phyloP scores from a whole-genome alignment of 2,888 invertebrate species.

The Desoria tigrina region DNA sequence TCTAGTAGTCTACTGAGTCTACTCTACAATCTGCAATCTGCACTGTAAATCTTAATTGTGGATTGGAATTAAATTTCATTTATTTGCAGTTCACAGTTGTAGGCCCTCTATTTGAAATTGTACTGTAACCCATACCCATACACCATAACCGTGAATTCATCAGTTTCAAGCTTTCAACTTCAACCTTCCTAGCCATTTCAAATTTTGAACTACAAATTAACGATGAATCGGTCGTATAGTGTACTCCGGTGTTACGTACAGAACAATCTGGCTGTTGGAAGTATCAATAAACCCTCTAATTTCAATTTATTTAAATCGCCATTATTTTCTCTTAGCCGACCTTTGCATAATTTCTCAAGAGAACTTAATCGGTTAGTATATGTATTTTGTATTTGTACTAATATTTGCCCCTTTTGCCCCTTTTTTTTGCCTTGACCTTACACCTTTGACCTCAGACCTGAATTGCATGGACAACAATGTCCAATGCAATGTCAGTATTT shows the following conservation, averaged over 20 bases:
- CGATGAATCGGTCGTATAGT: slow-evolving; percentile 34
- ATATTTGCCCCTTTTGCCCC: background rate
- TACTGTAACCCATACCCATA: no score
- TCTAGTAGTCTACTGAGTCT: no score
- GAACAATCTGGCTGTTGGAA: slow-evolving; percentile 1
- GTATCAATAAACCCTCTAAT: background rate
- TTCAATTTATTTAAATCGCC: background rate
- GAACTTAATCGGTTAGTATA: slow-evolving; percentile 19
- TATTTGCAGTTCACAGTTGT: no score
- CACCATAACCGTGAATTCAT: no score
- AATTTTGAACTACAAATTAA: no score
- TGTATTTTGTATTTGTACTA: background rate
- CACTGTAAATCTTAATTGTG: no score
- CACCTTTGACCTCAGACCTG: background rate
- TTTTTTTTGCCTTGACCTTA: background rate
- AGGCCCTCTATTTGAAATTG: no score
- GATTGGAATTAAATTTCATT: no score
- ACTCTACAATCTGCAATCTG: no score
- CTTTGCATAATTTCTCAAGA: slow-evolving; percentile 34
- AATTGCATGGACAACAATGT: background rate
- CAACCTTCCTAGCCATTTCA: no score
- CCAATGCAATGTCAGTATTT: background rate
- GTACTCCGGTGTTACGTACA: slow-evolving; percentile 25
- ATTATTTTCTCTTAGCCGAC: background rate
- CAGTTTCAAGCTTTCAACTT: no score